Evolutionary conservation across 2,888 invertebrate genomes (phyloP).

Genomic region (Ormyrus rosae): DNA sequence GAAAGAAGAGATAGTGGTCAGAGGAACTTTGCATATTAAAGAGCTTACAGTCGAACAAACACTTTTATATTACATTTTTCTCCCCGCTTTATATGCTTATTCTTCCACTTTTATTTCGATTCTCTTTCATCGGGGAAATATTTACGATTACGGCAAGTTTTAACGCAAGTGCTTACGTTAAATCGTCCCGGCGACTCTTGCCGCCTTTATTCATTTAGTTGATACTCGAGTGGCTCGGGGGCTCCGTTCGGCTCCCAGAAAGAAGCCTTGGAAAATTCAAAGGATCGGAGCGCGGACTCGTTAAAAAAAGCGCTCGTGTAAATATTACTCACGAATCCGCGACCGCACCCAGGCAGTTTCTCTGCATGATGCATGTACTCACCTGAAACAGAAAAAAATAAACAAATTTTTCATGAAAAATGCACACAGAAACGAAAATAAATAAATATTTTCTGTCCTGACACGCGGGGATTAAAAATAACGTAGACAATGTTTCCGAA

Average conservation of each 20-base stretch:
- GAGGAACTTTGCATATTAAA: conserved; percentile 54
- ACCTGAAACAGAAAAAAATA: conserved; percentile 54
- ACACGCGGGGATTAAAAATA: conserved; percentile 50
- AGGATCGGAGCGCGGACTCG: neutral
- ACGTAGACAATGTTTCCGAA: conserved; percentile 53
- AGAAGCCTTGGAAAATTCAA: conserved; percentile 3
- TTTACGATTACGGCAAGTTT: conserved; percentile 54
- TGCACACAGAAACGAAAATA: conserved; percentile 36
- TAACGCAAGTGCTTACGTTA: conserved; percentile 52
- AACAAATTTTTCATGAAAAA: conserved; percentile 51
- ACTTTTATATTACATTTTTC: conserved; percentile 54
- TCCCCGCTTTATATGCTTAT: conserved; percentile 47
- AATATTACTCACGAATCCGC: conserved; percentile 25
- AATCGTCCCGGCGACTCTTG: conserved; percentile 46
- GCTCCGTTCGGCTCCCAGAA: neutral
- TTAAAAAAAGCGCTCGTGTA: conserved; percentile 19
- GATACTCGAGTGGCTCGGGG: conserved; percentile 30
- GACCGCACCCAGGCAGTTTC: neutral
- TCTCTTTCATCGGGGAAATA: conserved; percentile 50
- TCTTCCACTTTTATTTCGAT: conserved; percentile 44
- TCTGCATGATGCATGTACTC: conserved; percentile 41
- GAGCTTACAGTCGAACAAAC: conserved; percentile 55
- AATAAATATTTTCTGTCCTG: conserved; percentile 50
- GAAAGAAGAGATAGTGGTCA: conserved; percentile 42
- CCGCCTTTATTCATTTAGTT: conserved; percentile 52